Evolutionary conservation across 37 sponge, comb jelly and placozoan species (phyloP).

Genomic region (Diacarnus erythraeanus): DNA sequence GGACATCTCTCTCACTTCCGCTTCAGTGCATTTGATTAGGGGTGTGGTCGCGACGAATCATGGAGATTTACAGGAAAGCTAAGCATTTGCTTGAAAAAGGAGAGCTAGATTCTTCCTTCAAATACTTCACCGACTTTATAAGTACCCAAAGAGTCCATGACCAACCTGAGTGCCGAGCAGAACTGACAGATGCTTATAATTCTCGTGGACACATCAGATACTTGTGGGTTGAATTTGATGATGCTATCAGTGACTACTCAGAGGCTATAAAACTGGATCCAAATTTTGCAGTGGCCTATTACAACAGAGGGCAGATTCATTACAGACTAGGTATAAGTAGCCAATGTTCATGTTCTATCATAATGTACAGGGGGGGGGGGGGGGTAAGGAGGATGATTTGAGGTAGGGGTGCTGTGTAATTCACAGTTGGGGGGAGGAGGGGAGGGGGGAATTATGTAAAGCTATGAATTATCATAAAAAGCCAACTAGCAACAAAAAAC

Average conservation of each 20-base stretch:
- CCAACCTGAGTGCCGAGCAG: neutral
- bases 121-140: constrained; percentile 26
- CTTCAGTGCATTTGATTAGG: neutral
- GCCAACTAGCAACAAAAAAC: neutral
- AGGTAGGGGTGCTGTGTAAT: no score
- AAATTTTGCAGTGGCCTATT: constrained; percentile 75
- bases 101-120: constrained; percentile 24
- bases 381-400: no score
- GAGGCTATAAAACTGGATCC: constrained; percentile 66
- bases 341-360: neutral
- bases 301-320: constrained; percentile 92
- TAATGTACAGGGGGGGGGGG: neutral
- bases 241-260: constrained; percentile 86
- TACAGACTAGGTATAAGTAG: constrained; percentile 78
- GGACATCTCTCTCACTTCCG: neutral
- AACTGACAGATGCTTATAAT: constrained; percentile 78
- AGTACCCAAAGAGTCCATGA: neutral
- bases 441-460: neutral
- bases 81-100: constrained; percentile 19
- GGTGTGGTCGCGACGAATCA: neutral
- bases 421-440: no score
- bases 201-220: constrained; percentile 84
- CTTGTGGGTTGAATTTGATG: constrained; percentile 83
- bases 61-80: constrained; percentile 10
- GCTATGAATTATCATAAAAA: no score